Evolutionary conservation across 2,113 vertebrate genomes (phyloP).

Genomic region (Nyctereutes procyonoides): DNA sequence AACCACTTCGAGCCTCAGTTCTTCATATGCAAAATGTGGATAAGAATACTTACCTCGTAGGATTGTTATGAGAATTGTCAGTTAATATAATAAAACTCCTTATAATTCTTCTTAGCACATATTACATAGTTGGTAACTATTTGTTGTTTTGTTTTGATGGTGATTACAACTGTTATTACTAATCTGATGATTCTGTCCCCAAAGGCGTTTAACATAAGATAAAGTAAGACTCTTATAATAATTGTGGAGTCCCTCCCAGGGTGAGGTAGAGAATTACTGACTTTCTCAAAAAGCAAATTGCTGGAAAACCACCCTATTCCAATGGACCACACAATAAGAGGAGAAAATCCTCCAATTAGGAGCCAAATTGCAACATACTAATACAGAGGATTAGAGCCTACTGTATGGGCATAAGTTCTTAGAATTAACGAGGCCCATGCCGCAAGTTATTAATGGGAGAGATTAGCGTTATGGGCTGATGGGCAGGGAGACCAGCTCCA

Average conservation of each 20-base stretch:
- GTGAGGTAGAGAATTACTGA: background rate
- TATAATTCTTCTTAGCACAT: background rate
- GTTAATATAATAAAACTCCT: background rate
- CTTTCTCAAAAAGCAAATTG: background rate
- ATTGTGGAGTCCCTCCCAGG: background rate
- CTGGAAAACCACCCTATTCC: background rate
- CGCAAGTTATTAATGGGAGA: background rate
- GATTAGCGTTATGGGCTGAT: background rate
- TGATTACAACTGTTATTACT: background rate
- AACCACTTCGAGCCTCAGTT: background rate
- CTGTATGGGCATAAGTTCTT: background rate
- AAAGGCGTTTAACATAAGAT: background rate
- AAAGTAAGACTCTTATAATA: background rate
- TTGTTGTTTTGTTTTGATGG: background rate
- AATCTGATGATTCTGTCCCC: background rate
- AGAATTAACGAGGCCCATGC: background rate
- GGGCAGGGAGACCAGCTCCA: background rate
- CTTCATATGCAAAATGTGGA: background rate
- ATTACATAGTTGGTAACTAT: background rate
- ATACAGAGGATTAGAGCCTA: background rate
- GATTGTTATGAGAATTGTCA: background rate
- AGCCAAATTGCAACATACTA: background rate
- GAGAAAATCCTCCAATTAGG: background rate
- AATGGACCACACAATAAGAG: background rate
- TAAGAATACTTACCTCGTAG: background rate